Evolutionary conservation across 2,113 vertebrate species (phyloP), one percentile per base, ranked within the genome.

Genomic region (Gopherus flavomarginatus): DNA sequence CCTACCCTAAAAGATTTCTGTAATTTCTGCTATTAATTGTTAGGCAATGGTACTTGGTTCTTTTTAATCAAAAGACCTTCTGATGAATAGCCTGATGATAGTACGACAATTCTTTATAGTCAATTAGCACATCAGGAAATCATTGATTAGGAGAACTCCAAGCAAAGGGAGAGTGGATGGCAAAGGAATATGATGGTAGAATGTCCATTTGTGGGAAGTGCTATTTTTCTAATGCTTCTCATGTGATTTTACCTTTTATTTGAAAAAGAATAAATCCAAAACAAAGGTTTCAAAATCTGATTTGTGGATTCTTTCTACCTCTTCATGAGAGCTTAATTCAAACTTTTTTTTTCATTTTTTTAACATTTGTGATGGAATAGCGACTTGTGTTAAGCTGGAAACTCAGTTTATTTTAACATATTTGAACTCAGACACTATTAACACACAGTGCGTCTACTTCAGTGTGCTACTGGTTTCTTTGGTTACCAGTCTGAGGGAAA

Each of bases 221-320:
- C 3, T 1, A 11, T 4, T 1, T 3, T 44, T 56, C 90, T 49
- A 3, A 14, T 38, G 42, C 7, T 4, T 44, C 47, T 42, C 17
- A 69, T 21, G n/a, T 38, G 17, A 38, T n/a, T 38, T 69, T n/a
- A 38, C 35, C 8, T 69, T 17, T 16, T 5, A 29, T 12, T 4
- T 72, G 2, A 59, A 4, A 1, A 42, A 52, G 11, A 91, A 75
- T 16, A 53, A 81, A 54, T 2, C 8, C 8, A 52, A 1, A 16
- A 85, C 47, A 56, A 56, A 11, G 1, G 16, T 14, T 47, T 83
- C 9, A 38, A 83, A 85, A 88, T 72, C 5, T 50, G 24, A 1
- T 13, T 1, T 42, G 2, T 38, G 2, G 27, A 11, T 12, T 3
- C 4, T 31, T 10, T 4, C 27, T 1, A 8, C 2, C 1, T 47